Conservation (phyloP, 1,140 invertebrate genomes). For the Hylyphantes graminicola region DNA sequence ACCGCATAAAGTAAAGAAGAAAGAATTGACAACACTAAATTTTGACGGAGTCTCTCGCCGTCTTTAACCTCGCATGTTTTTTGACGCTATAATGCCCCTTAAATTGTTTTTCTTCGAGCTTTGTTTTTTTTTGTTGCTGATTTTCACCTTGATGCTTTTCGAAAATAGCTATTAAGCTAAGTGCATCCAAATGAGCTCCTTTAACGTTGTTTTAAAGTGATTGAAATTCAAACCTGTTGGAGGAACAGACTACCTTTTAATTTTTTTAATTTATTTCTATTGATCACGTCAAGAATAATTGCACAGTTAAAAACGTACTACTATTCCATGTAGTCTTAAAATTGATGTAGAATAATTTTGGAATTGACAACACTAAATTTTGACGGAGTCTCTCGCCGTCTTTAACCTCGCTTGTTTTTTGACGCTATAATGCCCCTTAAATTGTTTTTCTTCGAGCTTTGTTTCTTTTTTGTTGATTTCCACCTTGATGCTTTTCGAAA, state of each 20-base stretch:
- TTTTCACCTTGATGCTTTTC: conserved; percentile 9
- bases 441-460: neutral
- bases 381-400: neutral
- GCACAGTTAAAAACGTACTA: too few species aligned
- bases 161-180: conserved; percentile 17
- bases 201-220: too few species aligned
- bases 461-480: conserved; percentile 17
- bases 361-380: conserved; percentile 34
- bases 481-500: conserved; percentile 7
- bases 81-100: conserved; percentile 7
- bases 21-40: conserved; percentile 28
- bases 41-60: neutral
- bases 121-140: conserved; percentile 13
- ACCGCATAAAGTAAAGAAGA: conserved; percentile 17
- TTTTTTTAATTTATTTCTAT: too few species aligned
- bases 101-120: neutral
- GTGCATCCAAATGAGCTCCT: neutral
- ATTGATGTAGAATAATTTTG: too few species aligned
- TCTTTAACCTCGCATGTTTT: neutral
- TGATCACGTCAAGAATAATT: too few species aligned
- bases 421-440: conserved; percentile 1
- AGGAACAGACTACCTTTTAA: too few species aligned
- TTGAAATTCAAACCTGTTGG: too few species aligned
- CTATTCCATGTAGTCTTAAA: too few species aligned
- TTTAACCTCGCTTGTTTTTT: neutral